Conservation (phyloP, 1,140 invertebrate genomes). For the Cydia fagiglandana region DNA sequence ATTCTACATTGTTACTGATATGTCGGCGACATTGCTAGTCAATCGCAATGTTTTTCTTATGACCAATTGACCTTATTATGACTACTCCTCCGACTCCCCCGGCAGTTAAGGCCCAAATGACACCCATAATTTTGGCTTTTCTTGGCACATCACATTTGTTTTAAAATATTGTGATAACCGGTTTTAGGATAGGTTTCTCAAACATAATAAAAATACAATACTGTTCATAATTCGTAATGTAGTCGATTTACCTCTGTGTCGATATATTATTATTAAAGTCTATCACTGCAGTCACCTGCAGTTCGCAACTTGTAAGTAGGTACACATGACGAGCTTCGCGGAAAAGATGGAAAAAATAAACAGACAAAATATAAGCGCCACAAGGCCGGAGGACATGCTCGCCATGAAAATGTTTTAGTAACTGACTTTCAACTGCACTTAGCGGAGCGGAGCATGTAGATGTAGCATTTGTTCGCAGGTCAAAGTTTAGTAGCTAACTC, state of each 20-base stretch:
- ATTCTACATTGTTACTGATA: neutral
- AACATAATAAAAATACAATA: too few species aligned
- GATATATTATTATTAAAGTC: slow-evolving; percentile 20
- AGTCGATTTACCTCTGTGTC: neutral
- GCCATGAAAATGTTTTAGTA: slow-evolving; percentile 57
- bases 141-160: too few species aligned
- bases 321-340: slow-evolving; percentile 52
- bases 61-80: too few species aligned
- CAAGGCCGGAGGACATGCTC: slow-evolving; percentile 67
- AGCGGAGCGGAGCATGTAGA: slow-evolving; percentile 32
- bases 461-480: neutral
- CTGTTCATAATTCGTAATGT: too few species aligned
- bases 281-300: slow-evolving; percentile 26
- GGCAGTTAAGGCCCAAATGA: too few species aligned
- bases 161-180: too few species aligned
- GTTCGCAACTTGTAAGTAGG: neutral
- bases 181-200: too few species aligned
- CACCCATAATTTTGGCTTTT: too few species aligned
- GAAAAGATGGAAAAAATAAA: slow-evolving; percentile 64
- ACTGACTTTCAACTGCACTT: slow-evolving; percentile 62
- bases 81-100: too few species aligned
- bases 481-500: neutral
- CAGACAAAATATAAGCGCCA: slow-evolving; percentile 62
- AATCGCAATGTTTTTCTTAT: neutral
- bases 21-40: neutral